A percentile compares a stretch with the other conserved stretches of the same genome.
Conservation (phyloP, 2,113 vertebrate genomes). For the Microcebus lehilahytsara region DNA sequence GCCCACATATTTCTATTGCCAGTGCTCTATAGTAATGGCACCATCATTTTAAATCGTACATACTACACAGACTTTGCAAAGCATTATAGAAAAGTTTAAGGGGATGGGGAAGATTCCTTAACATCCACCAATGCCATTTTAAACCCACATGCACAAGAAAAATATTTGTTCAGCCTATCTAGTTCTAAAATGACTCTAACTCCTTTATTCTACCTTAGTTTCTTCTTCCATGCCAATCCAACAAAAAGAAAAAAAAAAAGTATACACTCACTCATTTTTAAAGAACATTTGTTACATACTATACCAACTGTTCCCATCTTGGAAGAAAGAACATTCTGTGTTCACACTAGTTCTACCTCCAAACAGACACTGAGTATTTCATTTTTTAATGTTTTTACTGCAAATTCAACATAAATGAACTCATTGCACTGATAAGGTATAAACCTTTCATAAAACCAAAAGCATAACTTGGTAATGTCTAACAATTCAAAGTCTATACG, state of each 20-base stretch:
- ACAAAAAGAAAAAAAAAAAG: neutral
- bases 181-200: neutral
- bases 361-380: neutral
- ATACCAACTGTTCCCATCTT: neutral
- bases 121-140: neutral
- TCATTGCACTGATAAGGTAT: neutral
- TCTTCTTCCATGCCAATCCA: neutral
- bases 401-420: slow-evolving; percentile 50
- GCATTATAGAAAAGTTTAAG: neutral
- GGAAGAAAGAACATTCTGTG: slow-evolving; percentile 27
- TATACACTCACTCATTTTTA: slow-evolving; percentile 9
- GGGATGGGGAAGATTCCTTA: neutral
- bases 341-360: slow-evolving; percentile 44
- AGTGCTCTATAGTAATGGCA: neutral
- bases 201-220: neutral
- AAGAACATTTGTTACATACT: slow-evolving; percentile 15
- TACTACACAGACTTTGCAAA: neutral
- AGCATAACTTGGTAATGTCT: neutral
- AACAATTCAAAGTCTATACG: neutral
- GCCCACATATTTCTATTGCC: neutral
- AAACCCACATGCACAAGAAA: slow-evolving; percentile 9
- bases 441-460: neutral
- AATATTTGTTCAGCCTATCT: neutral
- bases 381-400: slow-evolving; percentile 60
- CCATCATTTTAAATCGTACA: neutral